phyloP scores from a whole-genome alignment of 2,113 vertebrate species.

The Brachypodius melanocephalos region DNA sequence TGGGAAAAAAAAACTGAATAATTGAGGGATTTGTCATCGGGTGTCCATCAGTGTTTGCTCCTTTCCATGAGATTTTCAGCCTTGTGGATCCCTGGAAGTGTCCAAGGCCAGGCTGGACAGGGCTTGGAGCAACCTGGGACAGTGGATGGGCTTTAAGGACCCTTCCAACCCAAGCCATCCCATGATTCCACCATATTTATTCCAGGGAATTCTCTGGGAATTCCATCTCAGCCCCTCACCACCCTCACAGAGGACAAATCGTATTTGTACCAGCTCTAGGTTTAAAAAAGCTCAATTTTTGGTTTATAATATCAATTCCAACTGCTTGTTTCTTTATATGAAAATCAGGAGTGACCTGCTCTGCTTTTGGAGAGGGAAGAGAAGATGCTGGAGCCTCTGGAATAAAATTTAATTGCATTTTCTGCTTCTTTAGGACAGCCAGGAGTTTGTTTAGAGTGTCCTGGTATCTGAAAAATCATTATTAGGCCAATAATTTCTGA shows the following conservation, averaged over 20 bases:
- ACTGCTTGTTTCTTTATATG: rapidly evolving
- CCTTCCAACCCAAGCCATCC: not conserved
- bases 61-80: not conserved
- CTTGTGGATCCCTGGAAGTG: not conserved
- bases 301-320: not conserved
- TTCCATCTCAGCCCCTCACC: not conserved
- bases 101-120: not conserved
- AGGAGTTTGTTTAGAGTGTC: not conserved
- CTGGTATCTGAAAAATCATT: not conserved
- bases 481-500: constrained; percentile 26
- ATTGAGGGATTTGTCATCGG: rapidly evolving
- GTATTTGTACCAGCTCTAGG: rapidly evolving
- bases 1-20: not conserved
- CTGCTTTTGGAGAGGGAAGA: not conserved
- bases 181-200: not conserved
- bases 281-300: not conserved
- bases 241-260: not conserved
- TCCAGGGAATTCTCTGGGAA: not conserved
- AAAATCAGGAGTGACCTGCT: not conserved
- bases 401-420: not conserved
- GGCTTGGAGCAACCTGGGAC: not conserved
- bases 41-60: not conserved
- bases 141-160: not conserved
- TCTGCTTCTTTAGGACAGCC: not conserved
- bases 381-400: not conserved